Conservation (phyloP, 2,797 vertebrate species). For the Ctenopoma multispine region DNA sequence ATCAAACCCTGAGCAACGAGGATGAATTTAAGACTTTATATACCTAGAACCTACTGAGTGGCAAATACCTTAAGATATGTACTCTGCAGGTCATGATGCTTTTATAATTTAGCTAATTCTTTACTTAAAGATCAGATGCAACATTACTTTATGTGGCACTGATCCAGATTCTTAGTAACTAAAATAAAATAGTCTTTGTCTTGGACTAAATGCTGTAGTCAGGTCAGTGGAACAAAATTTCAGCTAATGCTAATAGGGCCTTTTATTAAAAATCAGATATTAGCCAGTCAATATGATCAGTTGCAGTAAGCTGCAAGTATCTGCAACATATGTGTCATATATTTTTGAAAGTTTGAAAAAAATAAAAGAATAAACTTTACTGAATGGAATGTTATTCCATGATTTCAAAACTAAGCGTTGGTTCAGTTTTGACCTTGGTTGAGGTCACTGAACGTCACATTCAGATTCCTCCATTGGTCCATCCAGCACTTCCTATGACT, state of each 20-base stretch:
- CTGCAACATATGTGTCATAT: no score
- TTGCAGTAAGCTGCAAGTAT: not conserved
- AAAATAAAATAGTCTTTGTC: conserved; percentile 10
- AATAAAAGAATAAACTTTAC: not conserved
- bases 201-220: not conserved
- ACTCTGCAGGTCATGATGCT: conserved; percentile 14
- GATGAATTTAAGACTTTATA: conserved; percentile 69
- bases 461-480: not conserved
- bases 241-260: not conserved
- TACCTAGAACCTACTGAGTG: conserved; percentile 44
- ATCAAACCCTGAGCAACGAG: conserved; percentile 81
- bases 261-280: not conserved
- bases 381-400: conserved; percentile 33
- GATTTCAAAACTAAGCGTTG: not conserved
- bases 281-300: not conserved
- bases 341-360: no score
- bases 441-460: not conserved
- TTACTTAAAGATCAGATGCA: conserved; percentile 34
- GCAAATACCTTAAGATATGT: conserved; percentile 42
- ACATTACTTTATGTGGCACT: conserved; percentile 8
- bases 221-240: not conserved
- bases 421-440: not conserved
- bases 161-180: conserved; percentile 6
- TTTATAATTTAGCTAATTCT: not conserved
- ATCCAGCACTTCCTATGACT: not conserved